Evolutionary conservation across 2,797 vertebrate species (phyloP).

Genomic region (Natrix natrix): DNA sequence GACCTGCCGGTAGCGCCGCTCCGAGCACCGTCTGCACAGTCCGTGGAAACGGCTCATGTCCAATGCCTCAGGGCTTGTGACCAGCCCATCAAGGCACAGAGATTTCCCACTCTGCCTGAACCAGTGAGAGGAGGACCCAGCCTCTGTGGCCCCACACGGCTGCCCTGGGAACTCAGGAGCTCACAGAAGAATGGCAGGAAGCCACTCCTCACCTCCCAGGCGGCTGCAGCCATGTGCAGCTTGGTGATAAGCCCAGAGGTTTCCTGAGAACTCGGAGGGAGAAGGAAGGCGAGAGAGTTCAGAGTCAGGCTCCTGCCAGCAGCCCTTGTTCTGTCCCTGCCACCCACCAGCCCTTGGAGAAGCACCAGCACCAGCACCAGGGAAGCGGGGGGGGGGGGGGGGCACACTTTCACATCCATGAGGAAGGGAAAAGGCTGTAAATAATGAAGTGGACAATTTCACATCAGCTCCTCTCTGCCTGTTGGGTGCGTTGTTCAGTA

Average conservation of each 20-base stretch:
- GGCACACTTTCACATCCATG: not conserved
- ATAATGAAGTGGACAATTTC: not conserved
- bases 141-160: slow-evolving; percentile 82
- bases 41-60: slow-evolving; percentile 87
- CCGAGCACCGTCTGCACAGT: slow-evolving; percentile 87
- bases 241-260: slow-evolving; percentile 83
- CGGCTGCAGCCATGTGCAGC: slow-evolving; percentile 81
- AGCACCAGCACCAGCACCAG: slow-evolving; percentile 53
- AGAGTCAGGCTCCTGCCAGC: slow-evolving; percentile 77
- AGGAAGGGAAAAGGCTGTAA: not conserved
- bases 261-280: slow-evolving; percentile 80
- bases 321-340: slow-evolving; percentile 77
- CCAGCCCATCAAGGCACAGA: slow-evolving; percentile 66
- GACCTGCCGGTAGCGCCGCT: slow-evolving; percentile 87
- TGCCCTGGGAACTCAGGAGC: slow-evolving; percentile 86
- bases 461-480: not conserved
- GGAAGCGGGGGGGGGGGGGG: rapidly evolving
- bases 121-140: slow-evolving; percentile 59
- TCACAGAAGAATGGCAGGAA: slow-evolving; percentile 92
- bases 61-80: slow-evolving; percentile 57
- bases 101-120: not conserved
- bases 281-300: slow-evolving; percentile 70
- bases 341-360: slow-evolving; percentile 47
- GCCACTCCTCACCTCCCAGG: slow-evolving; percentile 86
- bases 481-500: not conserved